phyloP scores from a whole-genome alignment of 1,140 invertebrate species.

The Bombus haemorrhoidalis region DNA sequence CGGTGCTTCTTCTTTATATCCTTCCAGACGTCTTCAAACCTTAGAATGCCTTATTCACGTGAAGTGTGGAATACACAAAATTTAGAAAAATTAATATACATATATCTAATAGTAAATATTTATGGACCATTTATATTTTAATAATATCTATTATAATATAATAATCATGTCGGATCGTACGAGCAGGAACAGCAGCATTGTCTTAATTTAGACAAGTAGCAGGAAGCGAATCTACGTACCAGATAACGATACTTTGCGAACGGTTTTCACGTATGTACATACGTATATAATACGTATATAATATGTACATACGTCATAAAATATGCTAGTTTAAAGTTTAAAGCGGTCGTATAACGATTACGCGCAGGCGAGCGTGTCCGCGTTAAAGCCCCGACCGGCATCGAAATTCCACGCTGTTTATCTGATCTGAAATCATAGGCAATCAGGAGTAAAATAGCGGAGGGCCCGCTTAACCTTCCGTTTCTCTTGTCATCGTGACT shows the following conservation, averaged over 20 bases:
- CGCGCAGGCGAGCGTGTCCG: not conserved
- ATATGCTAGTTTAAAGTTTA: not conserved
- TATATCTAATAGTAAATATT: too few relatives aligned
- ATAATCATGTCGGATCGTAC: too few relatives aligned
- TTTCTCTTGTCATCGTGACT: constrained; percentile 58
- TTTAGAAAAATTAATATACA: too few relatives aligned
- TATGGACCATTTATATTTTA: too few relatives aligned
- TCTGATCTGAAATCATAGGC: constrained; percentile 16
- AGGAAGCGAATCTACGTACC: not conserved
- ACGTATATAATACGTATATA: too few relatives aligned
- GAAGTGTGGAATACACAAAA: too few relatives aligned
- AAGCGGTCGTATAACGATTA: not conserved
- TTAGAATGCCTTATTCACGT: too few relatives aligned
- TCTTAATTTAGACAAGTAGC: not conserved
- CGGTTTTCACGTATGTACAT: not conserved
- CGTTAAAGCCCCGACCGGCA: not conserved
- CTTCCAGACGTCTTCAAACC: too few relatives aligned
- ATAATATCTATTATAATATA: too few relatives aligned
- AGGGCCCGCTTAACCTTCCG: constrained; percentile 7
- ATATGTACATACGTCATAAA: too few relatives aligned
- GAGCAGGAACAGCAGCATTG: too few relatives aligned
- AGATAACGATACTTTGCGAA: not conserved
- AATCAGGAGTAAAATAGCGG: constrained; percentile 11
- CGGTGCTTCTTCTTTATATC: too few relatives aligned
- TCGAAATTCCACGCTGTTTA: constrained; percentile 10